phyloP scores from a whole-genome alignment of 1,140 invertebrate species.

The Drosophila nebulosa region DNA sequence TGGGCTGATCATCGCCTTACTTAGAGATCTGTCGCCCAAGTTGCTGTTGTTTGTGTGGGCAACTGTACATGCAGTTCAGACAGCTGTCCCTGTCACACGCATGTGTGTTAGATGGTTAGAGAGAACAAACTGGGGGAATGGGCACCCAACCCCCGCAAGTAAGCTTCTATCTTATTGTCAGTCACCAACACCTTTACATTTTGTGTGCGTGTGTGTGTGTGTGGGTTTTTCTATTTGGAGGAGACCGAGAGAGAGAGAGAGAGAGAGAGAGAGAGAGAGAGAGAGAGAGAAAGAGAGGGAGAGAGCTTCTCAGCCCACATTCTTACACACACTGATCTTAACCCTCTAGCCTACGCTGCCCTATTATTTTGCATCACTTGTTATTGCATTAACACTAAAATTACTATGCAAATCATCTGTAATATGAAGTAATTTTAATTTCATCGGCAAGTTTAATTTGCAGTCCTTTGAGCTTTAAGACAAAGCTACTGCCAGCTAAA shows the following conservation, averaged over 20 bases:
- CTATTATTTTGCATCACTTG: constrained; percentile 35
- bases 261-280: not conserved
- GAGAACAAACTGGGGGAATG: not conserved
- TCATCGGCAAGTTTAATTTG: not conserved
- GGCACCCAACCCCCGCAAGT: constrained; percentile 60
- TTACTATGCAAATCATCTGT: not conserved
- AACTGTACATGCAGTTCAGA: constrained; percentile 63
- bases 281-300: not conserved
- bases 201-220: constrained; percentile 12
- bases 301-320: constrained; percentile 13
- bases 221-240: constrained; percentile 41
- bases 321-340: constrained; percentile 40
- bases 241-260: not conserved
- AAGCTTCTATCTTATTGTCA: constrained; percentile 57
- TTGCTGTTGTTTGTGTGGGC: constrained; percentile 62
- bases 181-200: constrained; percentile 55
- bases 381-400: constrained; percentile 1
- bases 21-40: constrained; percentile 76
- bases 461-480: constrained; percentile 42
- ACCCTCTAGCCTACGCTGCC: not conserved
- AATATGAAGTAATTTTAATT: constrained; percentile 16
- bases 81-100: constrained; percentile 50
- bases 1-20: constrained; percentile 76
- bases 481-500: constrained; percentile 11
- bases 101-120: constrained; percentile 18